Evolutionary conservation across 2,113 vertebrate genomes (phyloP), one percentile per base, ranked within the genome.

Genomic region (Tretioscincus oriximinensis): DNA sequence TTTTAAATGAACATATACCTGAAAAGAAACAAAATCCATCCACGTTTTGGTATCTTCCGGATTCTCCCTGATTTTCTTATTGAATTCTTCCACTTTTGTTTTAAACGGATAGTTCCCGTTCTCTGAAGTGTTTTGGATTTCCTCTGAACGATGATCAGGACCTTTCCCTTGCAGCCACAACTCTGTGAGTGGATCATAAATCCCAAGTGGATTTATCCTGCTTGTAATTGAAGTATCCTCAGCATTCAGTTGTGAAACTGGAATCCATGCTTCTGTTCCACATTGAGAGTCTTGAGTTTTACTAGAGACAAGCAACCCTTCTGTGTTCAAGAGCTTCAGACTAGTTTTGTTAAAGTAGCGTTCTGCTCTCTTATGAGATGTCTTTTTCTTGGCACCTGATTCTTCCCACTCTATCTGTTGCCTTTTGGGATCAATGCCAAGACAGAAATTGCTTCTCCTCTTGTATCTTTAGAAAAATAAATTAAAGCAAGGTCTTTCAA

Each of bases 1-100:
- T 1, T 0, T 18, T 58, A 45, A 24, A 47, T 0, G 22, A 41
- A 0, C 0, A 80, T 83, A 65, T 82, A 99, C 98, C 96, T 99
- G 98, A 89, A 98, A 99, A 80, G 87, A 92, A 83, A 99, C 96
- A 77, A 98, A 99, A 1, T 97, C 90, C 92, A 99, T 95, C 98
- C 98, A 99, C 1, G 96, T 92, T 74, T 95, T 89, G 7, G 94
- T 92, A 74, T 99, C 96, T 45, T 83, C 81, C 1, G 98, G 97
- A n/a, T 96, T 94, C 90, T 99, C 98, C 88, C 97, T 95, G 69
- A 99, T 93, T 67, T 90, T 96, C 91, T 93, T 93, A 93, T 99
- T 99, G 78, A 97, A 96, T 80, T 98, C 97, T 90, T 99, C 97
- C 49, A 98, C 97, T 90, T 90, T 97, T 54, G 92, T 73, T 73